Base-by-base conservation (phyloP, 64 coral and sea anemone species). In the Anthopleura sola region DNA sequence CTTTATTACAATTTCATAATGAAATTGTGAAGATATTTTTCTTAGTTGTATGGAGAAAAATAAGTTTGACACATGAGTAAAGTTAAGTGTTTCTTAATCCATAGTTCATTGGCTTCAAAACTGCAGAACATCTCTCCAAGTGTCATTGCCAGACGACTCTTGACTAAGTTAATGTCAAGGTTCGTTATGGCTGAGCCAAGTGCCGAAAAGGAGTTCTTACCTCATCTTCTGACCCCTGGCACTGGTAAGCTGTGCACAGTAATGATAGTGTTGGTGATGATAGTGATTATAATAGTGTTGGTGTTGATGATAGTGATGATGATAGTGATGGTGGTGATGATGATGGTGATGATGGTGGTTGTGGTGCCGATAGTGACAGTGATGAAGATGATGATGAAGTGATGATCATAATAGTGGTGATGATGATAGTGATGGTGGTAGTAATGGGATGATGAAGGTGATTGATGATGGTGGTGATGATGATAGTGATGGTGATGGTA, bases 141-240 rank as follows among this genome's bases (percentile, higher is more conserved):
- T 47, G 54, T 96, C 36, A 76, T 96, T 78, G 94, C 94, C 49
- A 90, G 60, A 28, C 87, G 94, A 4, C 91, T 96, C 75, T 86
- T 96, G 28, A 84, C 91, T 15, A 86, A 83, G 37, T 75, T 96
- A 37, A 57, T 96, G 79, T 92, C 90, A 3, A 92, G 87, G 78
- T 96, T 96, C 84, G 84, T 96, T 34, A 79, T 96, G 68, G 94
- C 94, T 60, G 94, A 96, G 19, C 90, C 90, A 24, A 89, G 86
- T 87, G 93, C 93, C 32, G 83, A 89, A 21, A 92, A 88, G 34
- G 87, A 92, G 17, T 95, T 95, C 80, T 37, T 95, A 6, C 93
- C 93, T 23, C 93, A 95, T 71, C 55, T 95, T 31, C 46, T 95
- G 15, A 92, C 90, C 17, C 90, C 93, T 21, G 55, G 55, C 29